Evolutionary conservation across 2,113 vertebrate species (phyloP).

Genomic region (Dicaeum eximium): DNA sequence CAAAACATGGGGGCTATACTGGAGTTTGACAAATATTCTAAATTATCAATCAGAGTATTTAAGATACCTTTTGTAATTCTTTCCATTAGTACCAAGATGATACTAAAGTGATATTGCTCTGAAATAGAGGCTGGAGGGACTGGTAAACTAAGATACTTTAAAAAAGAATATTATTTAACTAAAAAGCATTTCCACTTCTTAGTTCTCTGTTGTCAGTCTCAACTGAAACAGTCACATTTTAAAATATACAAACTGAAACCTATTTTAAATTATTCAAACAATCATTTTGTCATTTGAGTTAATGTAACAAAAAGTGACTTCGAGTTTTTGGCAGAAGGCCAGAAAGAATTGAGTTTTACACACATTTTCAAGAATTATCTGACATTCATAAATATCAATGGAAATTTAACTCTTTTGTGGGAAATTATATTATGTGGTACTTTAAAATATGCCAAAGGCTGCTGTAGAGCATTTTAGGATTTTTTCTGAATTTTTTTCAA

Average conservation of each 20-base stretch:
- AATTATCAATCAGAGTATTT: background rate
- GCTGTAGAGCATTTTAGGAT: background rate
- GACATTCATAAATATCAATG: background rate
- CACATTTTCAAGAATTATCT: background rate
- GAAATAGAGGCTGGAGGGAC: background rate
- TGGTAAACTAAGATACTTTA: background rate
- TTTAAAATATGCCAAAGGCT: background rate
- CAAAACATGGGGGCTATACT: background rate
- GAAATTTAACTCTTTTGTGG: background rate
- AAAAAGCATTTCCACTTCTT: background rate
- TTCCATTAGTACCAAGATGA: background rate
- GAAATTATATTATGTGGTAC: background rate
- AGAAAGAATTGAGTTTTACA: background rate
- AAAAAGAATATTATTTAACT: background rate
- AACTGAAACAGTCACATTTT: background rate
- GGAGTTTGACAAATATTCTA: background rate
- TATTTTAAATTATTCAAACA: background rate
- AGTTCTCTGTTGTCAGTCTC: background rate
- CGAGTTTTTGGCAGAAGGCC: background rate
- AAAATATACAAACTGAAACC: background rate
- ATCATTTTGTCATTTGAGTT: background rate
- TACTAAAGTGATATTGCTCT: background rate
- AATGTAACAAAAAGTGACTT: background rate
- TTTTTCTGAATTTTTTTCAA: background rate
- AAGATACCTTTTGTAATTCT: background rate